Conservation (phyloP, 2,113 vertebrate genomes). For the Lamprologus sp. region DNA sequence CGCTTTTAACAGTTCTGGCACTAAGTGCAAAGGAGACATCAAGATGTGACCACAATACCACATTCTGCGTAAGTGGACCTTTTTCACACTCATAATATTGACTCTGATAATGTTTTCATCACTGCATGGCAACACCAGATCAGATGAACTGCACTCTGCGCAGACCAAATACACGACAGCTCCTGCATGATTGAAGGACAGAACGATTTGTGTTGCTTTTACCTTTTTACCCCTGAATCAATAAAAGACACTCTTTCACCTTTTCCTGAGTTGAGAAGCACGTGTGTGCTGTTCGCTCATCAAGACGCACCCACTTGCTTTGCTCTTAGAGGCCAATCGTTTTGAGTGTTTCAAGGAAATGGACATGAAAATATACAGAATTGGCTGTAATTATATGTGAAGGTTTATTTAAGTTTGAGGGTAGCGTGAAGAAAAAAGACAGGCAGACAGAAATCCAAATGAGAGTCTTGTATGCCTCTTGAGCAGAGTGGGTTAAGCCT, state of each 20-base stretch:
- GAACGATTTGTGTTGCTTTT: conserved; percentile 51
- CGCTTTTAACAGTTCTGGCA: conserved; percentile 4
- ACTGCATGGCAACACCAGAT: conserved; percentile 23
- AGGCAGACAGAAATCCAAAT: conserved; percentile 55
- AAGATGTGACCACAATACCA: conserved; percentile 52
- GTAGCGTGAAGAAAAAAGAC: conserved; percentile 40
- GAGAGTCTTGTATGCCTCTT: conserved; percentile 18
- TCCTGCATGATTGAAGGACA: conserved; percentile 20
- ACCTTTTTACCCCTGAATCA: conserved; percentile 58
- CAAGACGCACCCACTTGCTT: conserved; percentile 22
- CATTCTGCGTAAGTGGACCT: conserved; percentile 53
- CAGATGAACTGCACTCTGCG: conserved; percentile 32
- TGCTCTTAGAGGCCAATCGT: conserved; percentile 48
- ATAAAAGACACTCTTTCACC: conserved; percentile 62
- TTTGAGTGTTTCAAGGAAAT: conserved; percentile 62
- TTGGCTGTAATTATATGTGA: conserved; percentile 70
- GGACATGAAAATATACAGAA: conserved; percentile 73
- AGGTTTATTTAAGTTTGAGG: conserved; percentile 75
- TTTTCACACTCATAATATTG: conserved; percentile 65
- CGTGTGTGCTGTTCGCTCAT: conserved; percentile 31
- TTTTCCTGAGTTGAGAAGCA: neutral
- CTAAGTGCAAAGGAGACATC: conserved; percentile 18
- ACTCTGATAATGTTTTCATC: conserved; percentile 69
- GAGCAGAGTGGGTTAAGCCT: conserved; percentile 9
- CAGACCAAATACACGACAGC: conserved; percentile 38